Evolutionary conservation across 2,113 vertebrate genomes (phyloP).

Genomic region (Entosphenus tridentatus): DNA sequence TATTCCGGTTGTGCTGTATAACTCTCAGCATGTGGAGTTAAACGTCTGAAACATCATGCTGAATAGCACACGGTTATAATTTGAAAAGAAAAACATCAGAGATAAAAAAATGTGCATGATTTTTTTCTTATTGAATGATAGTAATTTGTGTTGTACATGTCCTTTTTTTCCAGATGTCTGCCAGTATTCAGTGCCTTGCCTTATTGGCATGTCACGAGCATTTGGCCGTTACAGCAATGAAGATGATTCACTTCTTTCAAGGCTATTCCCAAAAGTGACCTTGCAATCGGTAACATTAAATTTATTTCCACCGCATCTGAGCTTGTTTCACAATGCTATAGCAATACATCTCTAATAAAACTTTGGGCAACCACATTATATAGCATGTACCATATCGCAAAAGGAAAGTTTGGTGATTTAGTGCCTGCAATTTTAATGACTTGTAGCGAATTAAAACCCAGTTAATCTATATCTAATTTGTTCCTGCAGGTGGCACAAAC

Average conservation of each 20-base stretch:
- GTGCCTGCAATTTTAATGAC: background rate
- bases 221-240: slow-evolving; percentile 2
- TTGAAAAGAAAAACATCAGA: background rate
- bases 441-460: background rate
- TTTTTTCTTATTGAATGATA: background rate
- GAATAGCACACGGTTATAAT: background rate
- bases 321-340: background rate
- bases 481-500: background rate
- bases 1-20: background rate
- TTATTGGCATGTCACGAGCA: slow-evolving; percentile 4
- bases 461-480: too few species aligned
- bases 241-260: background rate
- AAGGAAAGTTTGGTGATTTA: background rate
- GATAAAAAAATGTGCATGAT: background rate
- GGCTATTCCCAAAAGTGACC: background rate
- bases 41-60: background rate
- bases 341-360: background rate
- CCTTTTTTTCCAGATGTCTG: background rate
- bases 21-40: background rate
- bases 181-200: background rate
- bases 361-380: background rate
- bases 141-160: background rate
- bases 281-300: background rate
- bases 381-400: background rate
- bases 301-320: background rate